Conservation (phyloP, 1,140 invertebrate genomes). For the Papilio polytes region DNA sequence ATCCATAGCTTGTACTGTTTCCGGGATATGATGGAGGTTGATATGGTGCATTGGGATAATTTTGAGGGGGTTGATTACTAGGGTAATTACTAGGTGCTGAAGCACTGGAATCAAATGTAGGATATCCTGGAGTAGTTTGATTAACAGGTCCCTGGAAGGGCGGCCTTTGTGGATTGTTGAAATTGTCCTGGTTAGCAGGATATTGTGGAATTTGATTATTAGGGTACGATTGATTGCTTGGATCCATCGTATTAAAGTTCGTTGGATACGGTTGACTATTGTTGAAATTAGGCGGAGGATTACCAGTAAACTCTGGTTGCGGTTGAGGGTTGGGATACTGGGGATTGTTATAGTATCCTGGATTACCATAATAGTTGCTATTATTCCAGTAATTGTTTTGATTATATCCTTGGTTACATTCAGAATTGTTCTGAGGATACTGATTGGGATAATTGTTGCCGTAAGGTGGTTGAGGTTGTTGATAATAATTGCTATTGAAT, state of each 20-base stretch:
- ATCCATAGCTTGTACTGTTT: slow-evolving; percentile 53
- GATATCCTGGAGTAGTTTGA: slow-evolving; percentile 64
- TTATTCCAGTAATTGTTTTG: slow-evolving; percentile 75
- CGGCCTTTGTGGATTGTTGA: slow-evolving; percentile 59
- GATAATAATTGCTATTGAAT: slow-evolving; percentile 73
- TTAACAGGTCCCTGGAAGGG: slow-evolving; percentile 63
- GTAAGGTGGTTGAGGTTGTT: slow-evolving; percentile 65
- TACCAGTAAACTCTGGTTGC: slow-evolving; percentile 54
- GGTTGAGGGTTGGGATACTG: slow-evolving; percentile 69
- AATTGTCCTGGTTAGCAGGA: slow-evolving; percentile 62
- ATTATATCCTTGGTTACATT: slow-evolving; percentile 63
- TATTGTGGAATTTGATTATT: slow-evolving; percentile 50
- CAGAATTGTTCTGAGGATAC: slow-evolving; percentile 64
- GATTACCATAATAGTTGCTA: slow-evolving; percentile 72
- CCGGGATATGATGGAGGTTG: slow-evolving; percentile 54
- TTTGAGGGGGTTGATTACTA: slow-evolving; percentile 53
- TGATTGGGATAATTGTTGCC: slow-evolving; percentile 70
- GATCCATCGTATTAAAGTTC: slow-evolving; percentile 55
- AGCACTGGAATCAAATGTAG: slow-evolving; percentile 68
- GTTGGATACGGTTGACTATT: slow-evolving; percentile 65
- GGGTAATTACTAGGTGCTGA: slow-evolving; percentile 55
- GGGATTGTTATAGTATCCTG: slow-evolving; percentile 73
- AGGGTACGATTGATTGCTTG: slow-evolving; percentile 46
- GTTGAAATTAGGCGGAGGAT: slow-evolving; percentile 57
- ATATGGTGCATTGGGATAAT: slow-evolving; percentile 51